Conservation (phyloP, 2,888 invertebrate genomes). For the Dolomedes plantarius region DNA sequence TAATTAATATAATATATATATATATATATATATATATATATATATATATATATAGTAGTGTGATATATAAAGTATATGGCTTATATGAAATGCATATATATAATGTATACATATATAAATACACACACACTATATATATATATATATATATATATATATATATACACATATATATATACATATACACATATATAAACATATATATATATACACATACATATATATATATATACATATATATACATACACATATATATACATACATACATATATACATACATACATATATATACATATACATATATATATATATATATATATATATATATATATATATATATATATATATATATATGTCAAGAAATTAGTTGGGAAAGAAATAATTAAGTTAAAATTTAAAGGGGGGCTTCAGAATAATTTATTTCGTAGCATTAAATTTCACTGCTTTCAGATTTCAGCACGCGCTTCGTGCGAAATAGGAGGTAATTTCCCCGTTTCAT, state of each 20-base stretch:
- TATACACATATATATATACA: neutral
- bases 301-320: slow-evolving; percentile 6
- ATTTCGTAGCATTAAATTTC: no score
- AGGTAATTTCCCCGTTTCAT: no score
- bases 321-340: neutral
- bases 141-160: neutral
- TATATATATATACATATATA: neutral
- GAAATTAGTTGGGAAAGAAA: no score
- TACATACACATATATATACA: neutral
- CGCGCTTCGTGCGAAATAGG: no score
- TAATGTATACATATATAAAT: neutral
- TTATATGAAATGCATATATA: neutral
- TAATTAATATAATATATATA: no score
- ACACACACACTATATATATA: neutral
- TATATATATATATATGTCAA: no score
- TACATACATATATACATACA: neutral
- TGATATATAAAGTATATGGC: no score
- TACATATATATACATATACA: neutral
- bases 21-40: neutral
- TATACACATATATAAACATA: neutral
- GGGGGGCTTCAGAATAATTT: no score
- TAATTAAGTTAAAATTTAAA: no score
- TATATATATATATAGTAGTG: neutral
- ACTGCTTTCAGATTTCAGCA: no score
- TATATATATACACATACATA: neutral